Conservation (phyloP, 2,113 vertebrate species). For the Zingel zingel region DNA sequence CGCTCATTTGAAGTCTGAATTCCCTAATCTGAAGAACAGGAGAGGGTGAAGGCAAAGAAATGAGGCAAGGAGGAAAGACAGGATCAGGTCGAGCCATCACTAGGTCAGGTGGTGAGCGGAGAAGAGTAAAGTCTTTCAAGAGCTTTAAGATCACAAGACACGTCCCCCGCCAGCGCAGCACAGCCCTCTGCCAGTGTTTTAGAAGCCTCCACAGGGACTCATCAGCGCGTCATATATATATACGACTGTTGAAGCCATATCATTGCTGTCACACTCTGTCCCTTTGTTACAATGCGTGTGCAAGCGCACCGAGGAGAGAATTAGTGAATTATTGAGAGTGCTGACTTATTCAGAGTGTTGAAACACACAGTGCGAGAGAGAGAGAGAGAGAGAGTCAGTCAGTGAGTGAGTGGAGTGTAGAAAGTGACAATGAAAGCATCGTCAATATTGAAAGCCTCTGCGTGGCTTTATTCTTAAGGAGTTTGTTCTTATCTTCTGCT, state of each 20-base stretch:
- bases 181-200: neutral
- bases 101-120: conserved; percentile 53
- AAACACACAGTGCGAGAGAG: conserved; percentile 32
- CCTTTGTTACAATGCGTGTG: conserved; percentile 38
- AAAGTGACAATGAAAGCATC: conserved; percentile 65
- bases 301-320: conserved; percentile 34
- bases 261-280: conserved; percentile 42
- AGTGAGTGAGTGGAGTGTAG: conserved; percentile 41
- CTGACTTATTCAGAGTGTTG: conserved; percentile 71
- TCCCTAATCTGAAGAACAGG: conserved; percentile 63
- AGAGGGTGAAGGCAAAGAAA: conserved; percentile 15
- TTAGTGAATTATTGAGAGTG: conserved; percentile 75
- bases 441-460: conserved; percentile 42
- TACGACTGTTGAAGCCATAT: conserved; percentile 24
- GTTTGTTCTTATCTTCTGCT: neutral
- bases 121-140: conserved; percentile 41
- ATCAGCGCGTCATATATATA: neutral
- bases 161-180: neutral
- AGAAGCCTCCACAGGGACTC: neutral
- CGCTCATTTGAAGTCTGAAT: conserved; percentile 67
- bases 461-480: conserved; percentile 9
- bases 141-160: conserved; percentile 38
- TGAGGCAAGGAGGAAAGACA: conserved; percentile 24
- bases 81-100: conserved; percentile 16
- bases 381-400: conserved; percentile 32